Evolutionary conservation across 2,888 invertebrate genomes (phyloP), one percentile per base, ranked within the genome.

Genomic region (Hofmannophila pseudospretella): DNA sequence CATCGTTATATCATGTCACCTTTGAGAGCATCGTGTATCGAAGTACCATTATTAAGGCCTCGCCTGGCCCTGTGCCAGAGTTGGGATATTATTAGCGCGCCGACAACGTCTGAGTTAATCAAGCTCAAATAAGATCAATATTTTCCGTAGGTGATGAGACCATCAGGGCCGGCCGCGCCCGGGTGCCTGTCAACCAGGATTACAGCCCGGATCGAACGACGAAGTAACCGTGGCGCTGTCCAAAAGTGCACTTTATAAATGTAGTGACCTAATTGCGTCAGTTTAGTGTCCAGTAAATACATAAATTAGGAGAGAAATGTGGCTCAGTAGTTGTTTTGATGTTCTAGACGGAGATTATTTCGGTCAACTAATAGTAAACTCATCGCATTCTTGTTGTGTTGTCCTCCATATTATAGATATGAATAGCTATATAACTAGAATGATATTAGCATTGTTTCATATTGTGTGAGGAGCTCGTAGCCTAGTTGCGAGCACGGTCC

Each of bases 61-160:
- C 79, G 70, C 64, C 82, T 86, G 86, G 86, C 76, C 45, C 60
- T 41, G 54, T 82, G 86, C 86, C 86, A 85, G 79, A 66, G 67
- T 63, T 65, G 62, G 61, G 70, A 65, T 86, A 86, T 85, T 86
- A 86, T 85, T 86, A 86, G 84, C 77, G 63, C 77, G 67, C 70
- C 75, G 67, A 74, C 79, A 70, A 69, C 80, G 79, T 77, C 77
- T 67, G 79, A 79, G 81, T 81, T 85, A 82, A 86, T 86, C 85
- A 84, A 79, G 76, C 85, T 81, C 81, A 76, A 84, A 85, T 84
- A 84, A 82, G 81, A 85, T 85, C 85, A 76, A 86, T 86, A 85
- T 75, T 80, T 72, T 64, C 73, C 74, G 76, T 76, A 73, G 74
- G 73, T 80, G 75, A 74, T 76, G 16, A 5, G n/a, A 71, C 67